These are phyloP conservation scores for Pteromalus puparum DNA, from an alignment of 1,140 invertebrate genomes.

Conservation along the genomic window DNA sequence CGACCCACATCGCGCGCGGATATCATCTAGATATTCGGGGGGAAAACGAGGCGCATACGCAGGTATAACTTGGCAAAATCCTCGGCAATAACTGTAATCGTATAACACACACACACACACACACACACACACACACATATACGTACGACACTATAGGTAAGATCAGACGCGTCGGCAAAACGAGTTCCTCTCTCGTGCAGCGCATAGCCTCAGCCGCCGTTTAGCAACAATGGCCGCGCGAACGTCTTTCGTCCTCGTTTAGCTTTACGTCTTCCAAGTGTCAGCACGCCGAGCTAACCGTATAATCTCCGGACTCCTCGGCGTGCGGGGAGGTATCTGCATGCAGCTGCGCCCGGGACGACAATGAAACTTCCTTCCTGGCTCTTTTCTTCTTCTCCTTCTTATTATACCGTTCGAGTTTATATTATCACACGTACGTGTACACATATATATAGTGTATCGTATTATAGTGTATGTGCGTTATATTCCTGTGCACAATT, in stretches of 20 bases:
- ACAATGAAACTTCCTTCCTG: neutral
- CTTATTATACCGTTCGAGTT: neutral
- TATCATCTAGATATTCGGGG: constrained; percentile 7
- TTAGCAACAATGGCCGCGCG: neutral
- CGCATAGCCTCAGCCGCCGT: neutral
- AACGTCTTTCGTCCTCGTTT: constrained; percentile 43
- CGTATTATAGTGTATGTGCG: too few relatives aligned
- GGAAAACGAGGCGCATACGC: neutral
- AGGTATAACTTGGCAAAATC: neutral
- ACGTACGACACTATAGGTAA: neutral
- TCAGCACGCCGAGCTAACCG: constrained; percentile 16
- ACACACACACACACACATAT: too few relatives aligned
- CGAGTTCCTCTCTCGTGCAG: neutral
- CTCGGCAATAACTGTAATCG: constrained; percentile 38
- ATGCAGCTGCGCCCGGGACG: neutral
- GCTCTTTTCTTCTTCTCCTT: neutral
- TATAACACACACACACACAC: neutral
- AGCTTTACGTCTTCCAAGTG: constrained; percentile 35
- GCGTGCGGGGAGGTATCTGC: neutral
- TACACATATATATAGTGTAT: too few relatives aligned
- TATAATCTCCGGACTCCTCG: neutral
- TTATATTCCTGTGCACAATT: too few relatives aligned
- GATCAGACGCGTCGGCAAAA: neutral
- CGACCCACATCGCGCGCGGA: neutral
- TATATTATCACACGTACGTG: neutral